A percentile compares a stretch with the other conserved stretches of the same genome.
Conservation (phyloP, 2,888 invertebrate genomes). For the Ophion costatus region DNA sequence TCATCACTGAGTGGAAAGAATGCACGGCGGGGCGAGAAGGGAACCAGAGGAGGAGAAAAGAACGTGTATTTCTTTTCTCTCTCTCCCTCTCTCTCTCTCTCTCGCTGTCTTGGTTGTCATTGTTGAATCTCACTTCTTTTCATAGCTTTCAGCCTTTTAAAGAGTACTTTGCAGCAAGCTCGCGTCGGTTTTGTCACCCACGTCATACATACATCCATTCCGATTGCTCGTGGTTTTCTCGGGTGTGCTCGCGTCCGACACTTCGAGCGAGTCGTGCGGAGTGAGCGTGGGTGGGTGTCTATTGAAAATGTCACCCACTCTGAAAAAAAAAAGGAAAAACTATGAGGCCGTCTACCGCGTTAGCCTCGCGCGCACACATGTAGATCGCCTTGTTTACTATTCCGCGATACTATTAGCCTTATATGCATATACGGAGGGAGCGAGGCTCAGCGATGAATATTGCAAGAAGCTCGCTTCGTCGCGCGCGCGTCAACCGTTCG, state of each 20-base stretch:
- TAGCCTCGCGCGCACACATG: constrained; percentile 3
- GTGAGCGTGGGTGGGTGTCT: constrained; percentile 21
- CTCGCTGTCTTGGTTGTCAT: constrained; percentile 18
- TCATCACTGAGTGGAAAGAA: constrained; percentile 56
- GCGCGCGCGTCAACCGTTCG: constrained; percentile 14
- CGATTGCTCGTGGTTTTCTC: constrained; percentile 17
- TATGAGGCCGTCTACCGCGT: constrained; percentile 19
- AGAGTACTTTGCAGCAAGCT: constrained; percentile 23
- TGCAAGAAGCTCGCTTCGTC: constrained; percentile 38
- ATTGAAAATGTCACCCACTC: constrained; percentile 31
- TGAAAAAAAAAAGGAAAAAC: constrained; percentile 14
- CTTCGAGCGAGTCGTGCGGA: not conserved
- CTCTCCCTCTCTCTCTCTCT: constrained; percentile 7
- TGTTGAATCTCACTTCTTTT: constrained; percentile 48
- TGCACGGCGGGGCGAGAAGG: constrained; percentile 21
- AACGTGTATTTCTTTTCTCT: constrained; percentile 33
- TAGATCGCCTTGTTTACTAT: constrained; percentile 42
- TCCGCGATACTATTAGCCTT: constrained; percentile 20
- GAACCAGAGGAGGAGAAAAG: constrained; percentile 16
- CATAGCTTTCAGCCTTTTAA: constrained; percentile 41
- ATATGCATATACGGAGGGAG: not conserved
- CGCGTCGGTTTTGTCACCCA: constrained; percentile 44
- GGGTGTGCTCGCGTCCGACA: not conserved
- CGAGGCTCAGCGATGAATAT: constrained; percentile 35
- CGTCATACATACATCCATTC: constrained; percentile 5